Base-by-base conservation (phyloP, 2,888 invertebrate genomes). In the Xestia xanthographa region DNA sequence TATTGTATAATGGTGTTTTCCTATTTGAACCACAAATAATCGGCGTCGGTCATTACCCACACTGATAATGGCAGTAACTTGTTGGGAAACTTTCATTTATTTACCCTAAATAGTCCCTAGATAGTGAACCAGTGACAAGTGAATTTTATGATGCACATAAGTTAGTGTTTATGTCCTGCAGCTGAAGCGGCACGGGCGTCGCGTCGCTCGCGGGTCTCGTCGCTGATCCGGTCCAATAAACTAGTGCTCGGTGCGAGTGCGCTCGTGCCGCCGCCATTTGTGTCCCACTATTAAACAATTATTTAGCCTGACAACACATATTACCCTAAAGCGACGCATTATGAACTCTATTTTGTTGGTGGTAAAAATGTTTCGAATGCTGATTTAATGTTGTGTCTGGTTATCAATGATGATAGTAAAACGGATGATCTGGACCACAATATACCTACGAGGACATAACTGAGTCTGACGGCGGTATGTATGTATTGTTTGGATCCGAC, bases 261-360 rank as follows among this genome's bases (percentile, higher is more conserved):
- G 50, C 74, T 38, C 65, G 75, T 17, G 75, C 71, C 5, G 14
- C 8, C 50, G 65, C 77, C 48, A 77, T 85, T 77, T 74, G 74
- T 72, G 73, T 26, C 5, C 65, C 77, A 69, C 82, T 82, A 74
- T 77, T 68, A 74, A 77, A 83, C 86, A 85, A 85, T 84, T 63
- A 84, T 73, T 73, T 77, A 80, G 60, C 56, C 60, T 68, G 56
- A 38, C 65, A 43, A 63, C 48, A 12, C 22, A 20, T 11, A 17
- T 14, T 48, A n/a, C 41, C 38, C 17, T 22, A 8, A 14, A 56
- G 22, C 62, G 41, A 29, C 2, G 29, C 34, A 77, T 43, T 58
- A 41, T 73, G 38, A 41, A 63, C 77, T 56, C 34, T 74, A 68
- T 53, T 12, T 11, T 0, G 3, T 2, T 43, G 12, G 14, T 4